phyloP scores from a whole-genome alignment of 64 coral and sea anemone genomes.

The Pocillopora damicornis region DNA sequence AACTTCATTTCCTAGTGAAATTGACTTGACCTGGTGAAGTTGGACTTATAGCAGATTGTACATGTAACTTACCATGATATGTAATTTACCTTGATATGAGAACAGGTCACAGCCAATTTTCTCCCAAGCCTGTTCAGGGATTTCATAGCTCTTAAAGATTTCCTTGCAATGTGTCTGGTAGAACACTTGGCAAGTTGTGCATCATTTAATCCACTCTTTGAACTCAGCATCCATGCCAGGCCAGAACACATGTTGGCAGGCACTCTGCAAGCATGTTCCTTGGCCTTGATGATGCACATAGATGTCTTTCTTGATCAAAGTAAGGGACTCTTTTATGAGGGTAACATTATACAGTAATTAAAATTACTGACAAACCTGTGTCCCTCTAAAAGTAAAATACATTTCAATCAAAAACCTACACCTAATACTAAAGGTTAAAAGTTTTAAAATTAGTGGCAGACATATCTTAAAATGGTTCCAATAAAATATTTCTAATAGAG shows the following conservation, averaged over 20 bases:
- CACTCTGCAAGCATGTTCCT: background rate
- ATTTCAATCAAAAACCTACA: background rate
- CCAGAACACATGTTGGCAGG: conserved; percentile 26
- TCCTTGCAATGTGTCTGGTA: conserved; percentile 3
- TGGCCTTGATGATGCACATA: background rate
- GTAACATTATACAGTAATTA: background rate
- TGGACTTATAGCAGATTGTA: conserved; percentile 14
- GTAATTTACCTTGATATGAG: conserved; percentile 2
- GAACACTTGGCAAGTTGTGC: conserved; percentile 7
- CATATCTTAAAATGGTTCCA: no score
- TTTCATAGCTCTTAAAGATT: conserved; percentile 26
- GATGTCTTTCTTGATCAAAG: background rate
- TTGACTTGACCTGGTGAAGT: background rate
- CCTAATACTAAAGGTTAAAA: background rate
- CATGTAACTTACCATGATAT: background rate
- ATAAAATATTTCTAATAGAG: no score
- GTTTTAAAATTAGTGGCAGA: background rate
- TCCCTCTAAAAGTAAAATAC: background rate
- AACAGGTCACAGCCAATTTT: conserved; percentile 33
- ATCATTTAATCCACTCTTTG: conserved; percentile 5
- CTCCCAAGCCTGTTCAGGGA: conserved; percentile 16
- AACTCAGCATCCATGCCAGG: conserved; percentile 43
- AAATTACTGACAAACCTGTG: background rate
- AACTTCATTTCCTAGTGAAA: no score
- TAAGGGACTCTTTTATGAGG: no score